Conservation (phyloP, 2,888 invertebrate genomes). For the Xylota sylvarum region DNA sequence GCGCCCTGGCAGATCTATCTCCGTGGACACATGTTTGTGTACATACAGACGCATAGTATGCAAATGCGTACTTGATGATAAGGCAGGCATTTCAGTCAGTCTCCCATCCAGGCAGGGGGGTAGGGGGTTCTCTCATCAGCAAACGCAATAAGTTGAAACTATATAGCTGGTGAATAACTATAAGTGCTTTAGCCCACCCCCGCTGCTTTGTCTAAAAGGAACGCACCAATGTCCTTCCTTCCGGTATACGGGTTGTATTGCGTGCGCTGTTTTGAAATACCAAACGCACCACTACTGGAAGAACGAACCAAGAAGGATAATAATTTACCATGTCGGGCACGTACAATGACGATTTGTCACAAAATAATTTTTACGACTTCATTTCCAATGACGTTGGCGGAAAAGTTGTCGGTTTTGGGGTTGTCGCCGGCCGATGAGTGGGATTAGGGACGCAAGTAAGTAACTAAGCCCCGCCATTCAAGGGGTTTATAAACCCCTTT, state of each 20-base stretch:
- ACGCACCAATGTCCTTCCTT: conserved; percentile 70
- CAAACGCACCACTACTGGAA: conserved; percentile 55
- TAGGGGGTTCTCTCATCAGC: conserved; percentile 6
- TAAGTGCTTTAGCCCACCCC: conserved; percentile 17
- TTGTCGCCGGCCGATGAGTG: conserved; percentile 25
- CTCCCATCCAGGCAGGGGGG: conserved; percentile 15
- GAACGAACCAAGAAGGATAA: conserved; percentile 47
- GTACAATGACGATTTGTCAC: conserved; percentile 84
- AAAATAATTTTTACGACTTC: conserved; percentile 85
- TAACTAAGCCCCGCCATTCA: conserved; percentile 48
- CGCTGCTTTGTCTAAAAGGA: conserved; percentile 12
- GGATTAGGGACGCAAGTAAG: conserved; percentile 37
- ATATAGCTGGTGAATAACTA: conserved; percentile 28
- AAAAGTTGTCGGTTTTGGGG: conserved; percentile 59
- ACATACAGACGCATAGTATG: conserved; percentile 71
- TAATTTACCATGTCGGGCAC: conserved; percentile 82
- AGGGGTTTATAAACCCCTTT: conserved; percentile 59
- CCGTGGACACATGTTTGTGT: conserved; percentile 68
- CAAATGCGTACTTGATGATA: conserved; percentile 71
- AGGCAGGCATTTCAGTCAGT: conserved; percentile 29
- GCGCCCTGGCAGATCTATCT: conserved; percentile 68
- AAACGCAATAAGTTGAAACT: conserved; percentile 69
- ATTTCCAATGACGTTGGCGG: conserved; percentile 78
- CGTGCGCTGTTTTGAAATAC: conserved; percentile 55
- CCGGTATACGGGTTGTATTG: conserved; percentile 44